These are phyloP conservation scores for Conops quadrifasciatus DNA, from an alignment of 2,888 invertebrate species.

Conservation along the genomic window DNA sequence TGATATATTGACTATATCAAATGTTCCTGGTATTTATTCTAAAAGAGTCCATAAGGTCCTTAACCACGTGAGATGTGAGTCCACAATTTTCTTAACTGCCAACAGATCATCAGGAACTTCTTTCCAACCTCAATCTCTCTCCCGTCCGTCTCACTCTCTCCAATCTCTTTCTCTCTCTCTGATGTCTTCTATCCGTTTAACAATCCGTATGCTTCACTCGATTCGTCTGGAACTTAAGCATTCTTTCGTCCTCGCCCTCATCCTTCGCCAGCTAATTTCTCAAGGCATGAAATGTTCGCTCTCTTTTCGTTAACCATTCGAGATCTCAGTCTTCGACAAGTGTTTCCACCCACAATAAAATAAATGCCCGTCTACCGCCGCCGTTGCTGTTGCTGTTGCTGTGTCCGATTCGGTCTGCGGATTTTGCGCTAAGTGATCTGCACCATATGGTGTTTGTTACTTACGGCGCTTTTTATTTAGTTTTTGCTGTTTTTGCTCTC, in stretches of 20 bases:
- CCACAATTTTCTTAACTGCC: slow-evolving; percentile 36
- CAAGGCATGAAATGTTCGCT: too few relatives aligned
- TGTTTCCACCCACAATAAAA: slow-evolving; percentile 64
- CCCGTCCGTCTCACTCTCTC: background rate
- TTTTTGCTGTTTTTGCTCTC: slow-evolving; percentile 16
- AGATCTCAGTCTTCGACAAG: slow-evolving; percentile 42
- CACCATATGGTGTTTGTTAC: slow-evolving; percentile 43
- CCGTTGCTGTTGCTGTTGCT: slow-evolving; percentile 44
- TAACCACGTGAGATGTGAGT: slow-evolving; percentile 47
- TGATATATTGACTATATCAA: slow-evolving; percentile 25
- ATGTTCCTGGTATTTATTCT: slow-evolving; percentile 18
- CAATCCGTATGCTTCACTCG: background rate
- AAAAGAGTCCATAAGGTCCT: slow-evolving; percentile 48
- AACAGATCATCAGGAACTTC: background rate
- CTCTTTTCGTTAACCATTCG: background rate
- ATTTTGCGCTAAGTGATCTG: slow-evolving; percentile 18
- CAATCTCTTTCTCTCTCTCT: background rate
- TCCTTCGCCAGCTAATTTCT: too few relatives aligned
- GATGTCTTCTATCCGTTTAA: background rate
- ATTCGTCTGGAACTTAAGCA: background rate
- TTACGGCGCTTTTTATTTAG: slow-evolving; percentile 55
- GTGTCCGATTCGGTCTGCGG: slow-evolving; percentile 38
- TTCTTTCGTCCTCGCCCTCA: too few relatives aligned
- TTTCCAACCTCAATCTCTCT: background rate
- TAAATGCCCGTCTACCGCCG: slow-evolving; percentile 49